Evolutionary conservation across 2,113 vertebrate species (phyloP), one percentile per base, ranked within the genome.

Genomic region (Melanerpes formicivorus): DNA sequence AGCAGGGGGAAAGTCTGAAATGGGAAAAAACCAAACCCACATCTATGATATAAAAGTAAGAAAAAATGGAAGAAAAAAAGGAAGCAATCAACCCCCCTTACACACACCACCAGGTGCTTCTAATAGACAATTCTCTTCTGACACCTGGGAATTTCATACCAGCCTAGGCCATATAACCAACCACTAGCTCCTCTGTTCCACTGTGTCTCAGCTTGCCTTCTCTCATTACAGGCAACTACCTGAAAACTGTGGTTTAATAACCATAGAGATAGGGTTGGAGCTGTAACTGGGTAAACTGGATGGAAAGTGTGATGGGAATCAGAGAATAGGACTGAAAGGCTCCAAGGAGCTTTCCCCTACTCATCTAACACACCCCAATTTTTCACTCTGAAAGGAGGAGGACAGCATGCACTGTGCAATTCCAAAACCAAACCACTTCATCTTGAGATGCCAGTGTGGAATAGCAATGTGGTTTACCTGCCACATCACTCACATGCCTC

Each of bases 101-200:
- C 34, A 34, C 34, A 3, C 1, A 7, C 17, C 17, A 10, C 8
- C 22, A 37, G 14, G 9, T 5, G 3, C 56, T 59, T 67, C 30
- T 63, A 37, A 21, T 29, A 64, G 8, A 58, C 11, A 29, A 22
- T 73, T 86, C 9, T 42, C 32, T 75, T 79, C 7, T 48, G 67
- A 67, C 27, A 46, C 27, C 59, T 60, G 25, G 18, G 58, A 75
- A 62, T 32, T 72, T 75, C 48, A 30, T 55, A 56, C 37, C 58
- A 78, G 3, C 10, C 0, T 0, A 4, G n/a, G 10, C 66, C 70
- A 63, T n/a, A 22, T 63, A 69, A 66, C 48, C 0, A 1, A 7
- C 26, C 29, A 34, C 23, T 46, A 30, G 25, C 6, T 82, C 6
- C 25, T 30, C 67, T 25, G 25, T 5, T 82, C 6, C 25, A 27